Evolutionary conservation across 2,797 vertebrate species (phyloP).

Genomic region (Pangasius krempfi): DNA sequence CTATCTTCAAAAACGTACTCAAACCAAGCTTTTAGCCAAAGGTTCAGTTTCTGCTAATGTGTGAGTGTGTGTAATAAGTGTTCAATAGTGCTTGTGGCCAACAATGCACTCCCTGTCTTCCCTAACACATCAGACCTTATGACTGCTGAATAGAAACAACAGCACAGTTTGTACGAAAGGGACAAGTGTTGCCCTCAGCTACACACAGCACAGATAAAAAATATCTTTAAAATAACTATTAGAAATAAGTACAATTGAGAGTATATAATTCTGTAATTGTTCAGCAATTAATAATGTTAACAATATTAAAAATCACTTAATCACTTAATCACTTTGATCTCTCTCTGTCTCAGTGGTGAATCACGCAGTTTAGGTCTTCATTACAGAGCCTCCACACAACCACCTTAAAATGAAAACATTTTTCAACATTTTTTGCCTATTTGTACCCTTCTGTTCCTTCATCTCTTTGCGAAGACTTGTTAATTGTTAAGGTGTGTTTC

Average conservation of each 20-base stretch:
- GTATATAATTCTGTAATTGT: constrained; percentile 9
- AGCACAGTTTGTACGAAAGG: constrained; percentile 21
- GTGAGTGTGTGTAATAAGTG: constrained; percentile 11
- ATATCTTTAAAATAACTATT: background rate
- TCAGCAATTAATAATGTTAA: background rate
- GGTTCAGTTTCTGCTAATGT: constrained; percentile 6
- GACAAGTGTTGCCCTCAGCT: constrained; percentile 24
- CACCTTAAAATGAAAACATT: no score
- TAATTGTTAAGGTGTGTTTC: no score
- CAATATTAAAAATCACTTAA: no score
- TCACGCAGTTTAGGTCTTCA: no score
- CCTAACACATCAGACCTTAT: constrained; percentile 73
- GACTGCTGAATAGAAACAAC: constrained; percentile 58
- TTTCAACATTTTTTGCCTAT: no score
- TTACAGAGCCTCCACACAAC: no score
- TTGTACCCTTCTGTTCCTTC: no score
- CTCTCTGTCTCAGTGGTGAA: no score
- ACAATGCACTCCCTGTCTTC: constrained; percentile 80
- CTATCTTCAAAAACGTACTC: background rate
- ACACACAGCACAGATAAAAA: constrained; percentile 16
- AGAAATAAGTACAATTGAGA: background rate
- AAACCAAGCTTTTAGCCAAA: background rate
- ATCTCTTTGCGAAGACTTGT: no score
- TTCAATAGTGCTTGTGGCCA: constrained; percentile 53
- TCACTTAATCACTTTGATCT: no score